phyloP scores from a whole-genome alignment of 2,113 vertebrate species.

The Todiramphus chloris region DNA sequence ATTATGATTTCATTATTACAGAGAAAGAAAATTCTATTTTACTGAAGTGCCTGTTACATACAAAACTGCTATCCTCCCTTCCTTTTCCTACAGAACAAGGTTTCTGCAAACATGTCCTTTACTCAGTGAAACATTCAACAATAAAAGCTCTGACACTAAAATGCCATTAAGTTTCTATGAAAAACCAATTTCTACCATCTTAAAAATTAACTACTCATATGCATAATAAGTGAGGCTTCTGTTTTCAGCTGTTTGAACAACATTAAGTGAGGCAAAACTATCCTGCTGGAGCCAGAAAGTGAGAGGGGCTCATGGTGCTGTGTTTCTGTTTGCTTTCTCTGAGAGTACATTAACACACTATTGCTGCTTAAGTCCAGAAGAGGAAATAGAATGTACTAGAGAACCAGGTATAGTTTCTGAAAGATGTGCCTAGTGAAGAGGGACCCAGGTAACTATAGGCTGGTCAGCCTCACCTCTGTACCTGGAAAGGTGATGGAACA shows the following conservation, averaged over 20 bases:
- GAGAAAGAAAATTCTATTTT: background rate
- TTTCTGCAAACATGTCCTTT: background rate
- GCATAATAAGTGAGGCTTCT: background rate
- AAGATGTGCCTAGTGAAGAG: background rate
- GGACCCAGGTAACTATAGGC: no score
- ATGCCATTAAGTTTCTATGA: background rate
- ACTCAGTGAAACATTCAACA: background rate
- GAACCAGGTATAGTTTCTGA: background rate
- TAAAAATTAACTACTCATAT: background rate
- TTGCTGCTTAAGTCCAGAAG: background rate
- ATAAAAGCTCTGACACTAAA: background rate
- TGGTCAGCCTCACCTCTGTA: no score
- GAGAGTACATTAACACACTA: background rate
- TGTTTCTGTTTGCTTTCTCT: background rate
- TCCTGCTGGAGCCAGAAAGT: background rate
- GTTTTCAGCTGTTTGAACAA: background rate
- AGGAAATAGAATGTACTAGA: background rate
- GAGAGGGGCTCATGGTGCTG: background rate
- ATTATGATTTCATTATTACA: background rate
- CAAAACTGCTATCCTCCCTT: background rate
- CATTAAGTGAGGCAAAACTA: background rate
- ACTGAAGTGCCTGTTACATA: background rate
- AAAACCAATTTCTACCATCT: background rate
- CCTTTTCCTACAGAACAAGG: background rate
- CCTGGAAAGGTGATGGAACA: no score